Conservation (phyloP, 2,797 vertebrate species). For the Lepus townsendii region DNA sequence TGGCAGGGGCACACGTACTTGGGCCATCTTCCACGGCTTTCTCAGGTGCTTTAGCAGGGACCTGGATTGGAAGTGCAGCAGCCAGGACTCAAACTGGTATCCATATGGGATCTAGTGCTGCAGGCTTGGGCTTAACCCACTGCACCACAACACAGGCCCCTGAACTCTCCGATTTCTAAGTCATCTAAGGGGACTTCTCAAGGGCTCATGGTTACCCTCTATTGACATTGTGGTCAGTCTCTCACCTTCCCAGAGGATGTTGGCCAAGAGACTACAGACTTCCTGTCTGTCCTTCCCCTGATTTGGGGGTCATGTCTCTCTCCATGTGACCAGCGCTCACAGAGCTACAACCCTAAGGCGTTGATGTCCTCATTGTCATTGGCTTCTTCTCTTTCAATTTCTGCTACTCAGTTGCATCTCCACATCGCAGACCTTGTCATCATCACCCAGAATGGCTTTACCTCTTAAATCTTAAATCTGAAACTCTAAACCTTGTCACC, state of each 20-base stretch:
- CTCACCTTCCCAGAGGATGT: neutral
- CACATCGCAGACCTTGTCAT: neutral
- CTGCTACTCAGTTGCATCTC: neutral
- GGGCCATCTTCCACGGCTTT: no score
- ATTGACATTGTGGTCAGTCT: neutral
- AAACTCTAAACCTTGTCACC: neutral
- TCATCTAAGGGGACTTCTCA: neutral
- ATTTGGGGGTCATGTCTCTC: neutral
- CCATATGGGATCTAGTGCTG: no score
- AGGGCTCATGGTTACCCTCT: neutral
- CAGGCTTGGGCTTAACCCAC: no score
- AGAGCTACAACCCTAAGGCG: neutral
- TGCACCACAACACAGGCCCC: no score
- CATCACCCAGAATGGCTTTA: neutral
- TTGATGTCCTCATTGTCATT: neutral
- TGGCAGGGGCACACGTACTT: no score
- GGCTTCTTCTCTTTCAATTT: neutral
- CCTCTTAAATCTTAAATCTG: neutral
- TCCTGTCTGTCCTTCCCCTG: neutral
- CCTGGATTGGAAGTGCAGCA: no score
- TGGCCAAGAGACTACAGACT: neutral
- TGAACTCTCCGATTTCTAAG: no score
- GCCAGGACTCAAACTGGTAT: no score
- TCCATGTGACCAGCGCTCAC: neutral
- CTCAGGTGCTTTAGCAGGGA: no score